Conservation (phyloP, 1,140 invertebrate genomes). For the Euborellia annulipes region DNA sequence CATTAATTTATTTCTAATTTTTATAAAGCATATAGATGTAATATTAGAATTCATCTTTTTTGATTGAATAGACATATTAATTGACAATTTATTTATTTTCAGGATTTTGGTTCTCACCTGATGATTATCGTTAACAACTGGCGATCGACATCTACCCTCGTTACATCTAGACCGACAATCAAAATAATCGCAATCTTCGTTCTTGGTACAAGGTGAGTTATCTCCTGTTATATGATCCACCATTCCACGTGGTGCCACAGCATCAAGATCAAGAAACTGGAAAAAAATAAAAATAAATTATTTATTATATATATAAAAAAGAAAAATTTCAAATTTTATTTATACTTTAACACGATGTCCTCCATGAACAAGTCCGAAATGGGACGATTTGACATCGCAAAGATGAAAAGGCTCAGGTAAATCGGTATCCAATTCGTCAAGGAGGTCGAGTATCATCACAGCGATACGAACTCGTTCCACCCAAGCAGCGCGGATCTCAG, state of each 20-base stretch:
- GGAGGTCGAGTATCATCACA: slow-evolving; percentile 40
- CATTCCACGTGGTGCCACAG: slow-evolving; percentile 32
- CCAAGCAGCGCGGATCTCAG: slow-evolving; percentile 30
- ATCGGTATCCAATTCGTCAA: slow-evolving; percentile 37
- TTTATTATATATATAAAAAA: background rate
- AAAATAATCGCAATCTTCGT: slow-evolving; percentile 46
- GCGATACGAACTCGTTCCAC: slow-evolving; percentile 32
- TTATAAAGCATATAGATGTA: no score
- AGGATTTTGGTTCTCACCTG: slow-evolving; percentile 25
- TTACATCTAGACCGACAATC: slow-evolving; percentile 44
- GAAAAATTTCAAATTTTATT: background rate
- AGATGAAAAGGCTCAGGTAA: slow-evolving; percentile 40
- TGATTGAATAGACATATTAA: background rate
- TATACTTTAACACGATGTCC: slow-evolving; percentile 27
- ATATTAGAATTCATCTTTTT: no score
- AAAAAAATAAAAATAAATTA: slow-evolving; percentile 10
- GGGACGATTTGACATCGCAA: slow-evolving; percentile 47
- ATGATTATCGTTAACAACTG: slow-evolving; percentile 44
- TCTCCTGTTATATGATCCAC: slow-evolving; percentile 28
- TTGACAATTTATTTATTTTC: background rate
- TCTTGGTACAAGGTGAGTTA: slow-evolving; percentile 28
- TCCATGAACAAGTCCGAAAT: slow-evolving; percentile 41
- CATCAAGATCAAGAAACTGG: slow-evolving; percentile 42
- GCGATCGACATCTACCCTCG: slow-evolving; percentile 31
- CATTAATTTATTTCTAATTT: no score